A percentile compares a stretch with the other conserved stretches of the same genome.
These are phyloP conservation scores for Penaeus monodon DNA, from an alignment of 2,888 invertebrate species.

Conservation along the genomic window DNA sequence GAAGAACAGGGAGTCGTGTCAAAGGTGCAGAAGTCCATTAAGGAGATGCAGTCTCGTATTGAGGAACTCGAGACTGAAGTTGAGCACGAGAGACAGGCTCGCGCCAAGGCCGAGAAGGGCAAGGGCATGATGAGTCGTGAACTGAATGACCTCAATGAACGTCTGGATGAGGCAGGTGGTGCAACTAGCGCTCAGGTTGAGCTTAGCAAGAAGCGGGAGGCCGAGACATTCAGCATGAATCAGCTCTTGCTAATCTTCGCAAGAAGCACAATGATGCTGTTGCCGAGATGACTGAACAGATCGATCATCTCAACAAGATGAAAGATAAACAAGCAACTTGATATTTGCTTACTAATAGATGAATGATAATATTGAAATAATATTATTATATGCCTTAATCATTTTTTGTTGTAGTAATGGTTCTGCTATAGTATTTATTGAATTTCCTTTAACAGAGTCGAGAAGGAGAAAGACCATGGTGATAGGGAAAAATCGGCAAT, in stretches of 20 bases:
- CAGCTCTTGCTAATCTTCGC: conserved; percentile 93
- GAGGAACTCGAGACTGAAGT: conserved; percentile 99
- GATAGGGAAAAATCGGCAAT: too few relatives aligned
- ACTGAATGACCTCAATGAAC: conserved; percentile 95
- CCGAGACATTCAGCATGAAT: conserved; percentile 99
- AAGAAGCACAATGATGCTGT: conserved; percentile 99
- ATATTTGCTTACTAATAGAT: too few relatives aligned
- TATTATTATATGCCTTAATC: too few relatives aligned
- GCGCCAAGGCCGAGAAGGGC: conserved; percentile 40
- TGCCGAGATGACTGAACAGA: conserved; percentile 92
- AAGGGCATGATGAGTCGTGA: conserved; percentile 79
- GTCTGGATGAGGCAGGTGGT: conserved; percentile 98
- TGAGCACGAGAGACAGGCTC: conserved; percentile 97
- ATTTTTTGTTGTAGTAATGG: too few relatives aligned
- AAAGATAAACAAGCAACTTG: too few relatives aligned
- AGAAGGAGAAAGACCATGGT: too few relatives aligned
- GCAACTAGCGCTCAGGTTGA: conserved; percentile 99
- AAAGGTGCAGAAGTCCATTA: conserved; percentile 98
- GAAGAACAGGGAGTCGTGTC: conserved; percentile 97
- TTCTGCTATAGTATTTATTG: too few relatives aligned
- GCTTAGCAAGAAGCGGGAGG: conserved; percentile 99
- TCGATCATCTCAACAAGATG: too few relatives aligned
- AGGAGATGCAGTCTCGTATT: conserved; percentile 97
- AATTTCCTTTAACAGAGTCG: too few relatives aligned
- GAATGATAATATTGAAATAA: too few relatives aligned